These are phyloP conservation scores for Corythoichthys intestinalis DNA, from an alignment of 2,113 vertebrate genomes.

Conservation along the genomic window DNA sequence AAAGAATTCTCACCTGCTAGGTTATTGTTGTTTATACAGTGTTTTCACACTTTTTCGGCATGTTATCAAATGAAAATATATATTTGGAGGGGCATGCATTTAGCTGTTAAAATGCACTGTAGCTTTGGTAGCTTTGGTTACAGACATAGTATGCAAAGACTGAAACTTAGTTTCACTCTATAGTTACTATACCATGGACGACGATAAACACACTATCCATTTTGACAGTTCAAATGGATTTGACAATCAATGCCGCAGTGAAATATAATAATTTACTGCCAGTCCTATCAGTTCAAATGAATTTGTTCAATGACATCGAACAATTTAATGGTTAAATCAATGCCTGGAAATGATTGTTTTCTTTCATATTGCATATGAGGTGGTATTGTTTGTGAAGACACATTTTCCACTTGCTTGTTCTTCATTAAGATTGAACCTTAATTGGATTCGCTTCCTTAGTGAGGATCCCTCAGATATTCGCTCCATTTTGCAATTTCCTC, in stretches of 20 bases:
- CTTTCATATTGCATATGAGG: slow-evolving; percentile 17
- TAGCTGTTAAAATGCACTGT: neutral
- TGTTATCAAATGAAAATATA: neutral
- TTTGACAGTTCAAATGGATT: too few species aligned
- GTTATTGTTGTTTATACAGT: neutral
- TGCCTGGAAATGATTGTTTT: slow-evolving; percentile 17
- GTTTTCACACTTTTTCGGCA: neutral
- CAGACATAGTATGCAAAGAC: neutral
- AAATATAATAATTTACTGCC: too few species aligned
- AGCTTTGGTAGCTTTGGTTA: neutral
- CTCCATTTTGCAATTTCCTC: slow-evolving; percentile 37
- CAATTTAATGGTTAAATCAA: neutral
- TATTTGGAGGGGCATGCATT: neutral
- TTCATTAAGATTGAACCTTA: slow-evolving; percentile 37
- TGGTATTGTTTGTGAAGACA: slow-evolving; percentile 24
- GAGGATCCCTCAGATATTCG: slow-evolving; percentile 38
- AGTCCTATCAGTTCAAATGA: too few species aligned
- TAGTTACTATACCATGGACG: too few species aligned
- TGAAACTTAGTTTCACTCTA: neutral
- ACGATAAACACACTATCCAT: too few species aligned
- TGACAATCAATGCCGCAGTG: too few species aligned
- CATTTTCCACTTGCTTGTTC: slow-evolving; percentile 22
- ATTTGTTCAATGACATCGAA: too few species aligned
- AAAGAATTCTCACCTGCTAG: neutral
- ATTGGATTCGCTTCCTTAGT: slow-evolving; percentile 18